phyloP scores from a whole-genome alignment of 1,140 invertebrate genomes.

The Microplitis mediator region DNA sequence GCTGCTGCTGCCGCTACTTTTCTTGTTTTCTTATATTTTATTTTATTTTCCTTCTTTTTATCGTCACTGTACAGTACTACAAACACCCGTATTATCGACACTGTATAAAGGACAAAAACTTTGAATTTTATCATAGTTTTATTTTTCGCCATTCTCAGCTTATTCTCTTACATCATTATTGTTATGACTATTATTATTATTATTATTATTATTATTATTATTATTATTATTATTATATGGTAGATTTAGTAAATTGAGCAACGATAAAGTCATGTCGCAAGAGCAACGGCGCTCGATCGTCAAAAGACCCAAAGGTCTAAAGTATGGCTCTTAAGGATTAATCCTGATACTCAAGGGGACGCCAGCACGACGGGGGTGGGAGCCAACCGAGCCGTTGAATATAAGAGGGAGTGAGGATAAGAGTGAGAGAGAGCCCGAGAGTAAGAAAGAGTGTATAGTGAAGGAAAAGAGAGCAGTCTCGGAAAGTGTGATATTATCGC shows the following conservation, averaged over 20 bases:
- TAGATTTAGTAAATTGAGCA: too few relatives aligned
- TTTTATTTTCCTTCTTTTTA: too few relatives aligned
- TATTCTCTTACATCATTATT: not conserved
- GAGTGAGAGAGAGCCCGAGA: constrained; percentile 14
- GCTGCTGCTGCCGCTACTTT: too few relatives aligned
- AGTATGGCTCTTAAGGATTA: constrained; percentile 6
- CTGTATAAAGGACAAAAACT: too few relatives aligned
- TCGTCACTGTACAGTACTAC: too few relatives aligned
- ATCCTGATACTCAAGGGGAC: constrained; percentile 21
- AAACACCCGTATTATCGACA: too few relatives aligned
- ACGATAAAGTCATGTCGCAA: not conserved
- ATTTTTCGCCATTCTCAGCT: not conserved
- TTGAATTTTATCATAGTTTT: too few relatives aligned
- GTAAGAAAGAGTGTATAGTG: constrained; percentile 4
- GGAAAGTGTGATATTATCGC: constrained; percentile 59
- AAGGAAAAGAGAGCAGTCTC: constrained; percentile 31
- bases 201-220: not conserved
- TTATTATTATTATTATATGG: too few relatives aligned
- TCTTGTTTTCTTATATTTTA: too few relatives aligned
- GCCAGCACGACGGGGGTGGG: not conserved
- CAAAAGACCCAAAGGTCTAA: not conserved
- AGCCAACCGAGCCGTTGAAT: not conserved
- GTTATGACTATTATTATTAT: too few relatives aligned
- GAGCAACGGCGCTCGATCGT: not conserved
- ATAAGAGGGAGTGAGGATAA: not conserved